A percentile compares a stretch with the other conserved stretches of the same genome.
phyloP scores from a whole-genome alignment of 30 jellyfish, hydroid and myxozoan genomes.

The Chironex yamaguchii region DNA sequence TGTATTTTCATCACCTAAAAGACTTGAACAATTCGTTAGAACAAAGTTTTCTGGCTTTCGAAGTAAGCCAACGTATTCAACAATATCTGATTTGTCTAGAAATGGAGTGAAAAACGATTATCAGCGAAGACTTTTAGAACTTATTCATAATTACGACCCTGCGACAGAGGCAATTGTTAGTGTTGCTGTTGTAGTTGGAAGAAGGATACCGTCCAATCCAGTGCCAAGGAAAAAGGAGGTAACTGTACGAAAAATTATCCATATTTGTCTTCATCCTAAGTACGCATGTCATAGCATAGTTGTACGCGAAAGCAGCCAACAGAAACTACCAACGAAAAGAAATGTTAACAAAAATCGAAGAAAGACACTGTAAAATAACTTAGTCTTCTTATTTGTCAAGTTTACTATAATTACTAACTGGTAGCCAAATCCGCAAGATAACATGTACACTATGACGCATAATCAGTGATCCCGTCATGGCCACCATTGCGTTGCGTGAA shows the following conservation, averaged over 20 bases:
- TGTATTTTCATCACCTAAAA: slow-evolving; percentile 48
- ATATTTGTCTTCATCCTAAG: slow-evolving; percentile 1
- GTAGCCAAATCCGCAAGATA: too few relatives aligned
- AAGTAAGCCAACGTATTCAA: slow-evolving; percentile 70
- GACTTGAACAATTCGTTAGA: slow-evolving; percentile 41
- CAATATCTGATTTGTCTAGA: slow-evolving; percentile 48
- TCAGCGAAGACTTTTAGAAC: slow-evolving; percentile 30
- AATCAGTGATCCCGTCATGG: too few relatives aligned
- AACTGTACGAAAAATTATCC: slow-evolving; percentile 65
- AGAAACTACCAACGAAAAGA: background rate
- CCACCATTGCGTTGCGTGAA: too few relatives aligned
- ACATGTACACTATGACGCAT: too few relatives aligned
- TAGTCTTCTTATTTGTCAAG: too few relatives aligned
- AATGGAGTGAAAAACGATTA: slow-evolving; percentile 61
- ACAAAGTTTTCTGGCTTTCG: background rate
- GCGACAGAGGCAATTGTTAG: slow-evolving; percentile 72
- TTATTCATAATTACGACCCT: slow-evolving; percentile 67
- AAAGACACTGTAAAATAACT: background rate
- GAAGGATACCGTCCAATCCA: slow-evolving; percentile 71
- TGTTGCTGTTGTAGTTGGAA: slow-evolving; percentile 80
- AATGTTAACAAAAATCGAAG: background rate
- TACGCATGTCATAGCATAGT: background rate
- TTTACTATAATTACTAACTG: too few relatives aligned
- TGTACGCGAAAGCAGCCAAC: background rate
- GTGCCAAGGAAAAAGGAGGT: slow-evolving; percentile 84